These are phyloP conservation scores for Trematomus loennbergii DNA, from an alignment of 2,113 vertebrate species.

Conservation along the genomic window DNA sequence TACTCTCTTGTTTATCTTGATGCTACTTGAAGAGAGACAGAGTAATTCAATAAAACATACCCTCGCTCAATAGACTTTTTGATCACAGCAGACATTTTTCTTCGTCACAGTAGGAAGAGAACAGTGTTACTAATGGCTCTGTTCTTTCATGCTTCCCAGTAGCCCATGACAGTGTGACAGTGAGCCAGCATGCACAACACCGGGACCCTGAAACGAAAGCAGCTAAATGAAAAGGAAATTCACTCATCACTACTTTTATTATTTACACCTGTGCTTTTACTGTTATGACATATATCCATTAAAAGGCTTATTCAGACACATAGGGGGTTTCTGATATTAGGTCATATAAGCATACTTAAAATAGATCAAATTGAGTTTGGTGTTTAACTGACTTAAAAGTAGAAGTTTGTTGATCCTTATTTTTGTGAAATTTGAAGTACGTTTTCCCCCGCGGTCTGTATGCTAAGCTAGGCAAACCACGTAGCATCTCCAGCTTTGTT, in stretches of 20 bases:
- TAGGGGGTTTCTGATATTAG: neutral
- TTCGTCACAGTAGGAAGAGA: neutral
- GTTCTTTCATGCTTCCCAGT: constrained; percentile 5
- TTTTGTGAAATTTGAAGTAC: too few relatives aligned
- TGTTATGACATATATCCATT: neutral
- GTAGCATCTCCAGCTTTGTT: neutral
- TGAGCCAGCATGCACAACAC: constrained; percentile 12
- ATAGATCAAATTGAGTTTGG: neutral
- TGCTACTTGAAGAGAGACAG: neutral
- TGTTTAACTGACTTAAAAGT: neutral
- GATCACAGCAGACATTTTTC: neutral
- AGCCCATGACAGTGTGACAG: neutral
- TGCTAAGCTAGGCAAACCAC: neutral
- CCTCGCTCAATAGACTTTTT: neutral
- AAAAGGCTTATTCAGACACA: neutral
- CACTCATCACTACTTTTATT: constrained; percentile 10
- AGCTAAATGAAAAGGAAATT: neutral
- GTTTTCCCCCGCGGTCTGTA: neutral
- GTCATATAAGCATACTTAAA: neutral
- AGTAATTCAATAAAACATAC: neutral
- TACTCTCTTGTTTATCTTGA: constrained; percentile 10
- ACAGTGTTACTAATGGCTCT: neutral
- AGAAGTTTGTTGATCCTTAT: neutral
- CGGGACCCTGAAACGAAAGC: neutral
- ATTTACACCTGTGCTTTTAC: constrained; percentile 3